Evolutionary conservation across 2,113 vertebrate species (phyloP), one percentile per base, ranked within the genome.

Genomic region (Archilochus colubris): DNA sequence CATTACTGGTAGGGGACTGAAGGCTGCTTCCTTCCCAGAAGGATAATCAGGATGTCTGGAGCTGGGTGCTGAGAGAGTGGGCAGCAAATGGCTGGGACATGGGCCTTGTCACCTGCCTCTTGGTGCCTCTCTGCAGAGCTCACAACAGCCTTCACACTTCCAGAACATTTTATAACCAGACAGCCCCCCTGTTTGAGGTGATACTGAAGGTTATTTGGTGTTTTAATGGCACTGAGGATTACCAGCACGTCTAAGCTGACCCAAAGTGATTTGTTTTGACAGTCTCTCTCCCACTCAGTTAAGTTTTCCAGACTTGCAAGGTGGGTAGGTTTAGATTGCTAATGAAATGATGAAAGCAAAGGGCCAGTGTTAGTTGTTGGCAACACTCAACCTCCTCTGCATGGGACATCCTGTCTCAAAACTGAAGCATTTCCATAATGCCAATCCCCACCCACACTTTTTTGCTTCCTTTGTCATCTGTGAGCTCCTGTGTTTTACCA

Each of bases 81-180:
- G 61, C 51, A 67, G 59, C 27, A 31, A 6, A 24, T 9, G 33
- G 24, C 38, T 2, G 0, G 24, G 55, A 36, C 24, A 5, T 16
- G n/a, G 36, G 16, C 68, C 38, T 66, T 69, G 23, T 61, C 36
- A 12, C 25, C 6, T n/a, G 70, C 25, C 59, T 69, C 46, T n/a
- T 4, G 22, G 44, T 82, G n/a, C 38, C 75, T 62, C 1, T 0
- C 51, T 36, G 43, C 2, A 0, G 46, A 46, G 16, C 59, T 77
- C 23, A 23, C 79, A 21, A 28, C 36, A 58, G 58, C 53, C 62
- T 55, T 46, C 17, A 1, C 0, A 14, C 67, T 80, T 30, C 36
- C 3, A 33, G 54, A 28, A 4, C 3, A 0, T 74, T 61, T 36
- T 67, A 19, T 38, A 53, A 54, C 31, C 15, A 58, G 50, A 5